Percentiles rank a stretch among this genome's conserved stretches.
These are phyloP conservation scores for Orestias chungarensis DNA, from an alignment of 2,797 vertebrate genomes.

Conservation along the genomic window DNA sequence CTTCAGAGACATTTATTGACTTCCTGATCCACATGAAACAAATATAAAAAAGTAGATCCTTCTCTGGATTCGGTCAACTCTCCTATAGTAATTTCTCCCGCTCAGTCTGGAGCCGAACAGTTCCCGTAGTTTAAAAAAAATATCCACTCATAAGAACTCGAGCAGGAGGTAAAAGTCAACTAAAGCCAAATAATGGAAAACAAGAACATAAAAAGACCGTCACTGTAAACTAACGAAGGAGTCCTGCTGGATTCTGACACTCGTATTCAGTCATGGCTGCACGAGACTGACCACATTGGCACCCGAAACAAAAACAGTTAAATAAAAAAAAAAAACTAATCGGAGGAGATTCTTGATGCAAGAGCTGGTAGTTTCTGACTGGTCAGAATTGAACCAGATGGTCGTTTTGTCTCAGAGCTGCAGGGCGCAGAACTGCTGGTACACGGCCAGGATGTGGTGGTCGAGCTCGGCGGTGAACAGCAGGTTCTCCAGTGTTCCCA, in stretches of 20 bases:
- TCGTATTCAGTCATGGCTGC: constrained; percentile 19
- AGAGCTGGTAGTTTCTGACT: constrained; percentile 64
- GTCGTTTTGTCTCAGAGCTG: constrained; percentile 82
- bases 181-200: constrained; percentile 24
- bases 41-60: constrained; percentile 77
- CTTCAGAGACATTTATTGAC: constrained; percentile 69
- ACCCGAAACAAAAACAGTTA: constrained; percentile 57
- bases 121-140: constrained; percentile 61
- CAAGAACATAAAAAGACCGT: neutral
- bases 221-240: constrained; percentile 32
- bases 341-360: constrained; percentile 70
- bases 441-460: constrained; percentile 95
- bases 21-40: constrained; percentile 76
- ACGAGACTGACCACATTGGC: constrained; percentile 44
- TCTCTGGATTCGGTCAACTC: constrained; percentile 40
- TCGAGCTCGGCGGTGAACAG: constrained; percentile 98
- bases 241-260: constrained; percentile 27
- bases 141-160: constrained; percentile 48
- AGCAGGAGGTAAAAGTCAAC: constrained; percentile 41
- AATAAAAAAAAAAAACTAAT: constrained; percentile 46
- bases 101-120: constrained; percentile 26
- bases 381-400: constrained; percentile 20
- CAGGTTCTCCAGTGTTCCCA: constrained; percentile 98
- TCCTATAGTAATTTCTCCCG: constrained; percentile 10
- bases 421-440: constrained; percentile 98